Evolutionary conservation across 2,797 vertebrate genomes (phyloP).

Genomic region (Phalloptychus januarius): DNA sequence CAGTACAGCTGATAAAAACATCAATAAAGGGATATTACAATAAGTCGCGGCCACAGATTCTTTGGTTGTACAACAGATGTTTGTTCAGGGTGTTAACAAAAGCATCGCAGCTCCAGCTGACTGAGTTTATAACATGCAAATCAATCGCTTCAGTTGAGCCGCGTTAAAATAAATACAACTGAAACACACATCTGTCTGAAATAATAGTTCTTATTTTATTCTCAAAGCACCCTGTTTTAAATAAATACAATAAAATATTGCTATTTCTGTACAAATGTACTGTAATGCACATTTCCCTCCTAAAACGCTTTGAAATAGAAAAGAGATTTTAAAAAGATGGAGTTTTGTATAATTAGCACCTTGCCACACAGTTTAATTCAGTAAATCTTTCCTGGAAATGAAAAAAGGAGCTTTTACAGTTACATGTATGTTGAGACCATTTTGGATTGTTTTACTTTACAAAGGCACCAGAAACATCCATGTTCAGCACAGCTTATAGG

Average conservation of each 20-base stretch:
- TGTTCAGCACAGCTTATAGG: constrained; percentile 59
- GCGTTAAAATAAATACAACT: constrained; percentile 80
- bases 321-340: constrained; percentile 57
- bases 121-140: constrained; percentile 54
- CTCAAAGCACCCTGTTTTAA: constrained; percentile 82
- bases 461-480: constrained; percentile 42
- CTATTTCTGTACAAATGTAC: constrained; percentile 85
- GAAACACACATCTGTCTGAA: constrained; percentile 78
- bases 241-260: constrained; percentile 88
- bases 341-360: constrained; percentile 74
- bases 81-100: constrained; percentile 64
- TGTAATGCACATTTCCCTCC: constrained; percentile 82
- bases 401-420: not conserved
- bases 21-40: constrained; percentile 68
- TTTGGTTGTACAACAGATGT: constrained; percentile 61
- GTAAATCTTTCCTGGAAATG: constrained; percentile 35
- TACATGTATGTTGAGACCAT: not conserved
- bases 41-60: constrained; percentile 71
- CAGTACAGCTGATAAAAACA: constrained; percentile 72
- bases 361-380: constrained; percentile 65
- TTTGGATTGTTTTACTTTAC: constrained; percentile 19
- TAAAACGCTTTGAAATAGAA: constrained; percentile 62
- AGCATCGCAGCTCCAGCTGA: constrained; percentile 59
- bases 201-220: constrained; percentile 66
- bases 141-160: constrained; percentile 54